Evolutionary conservation across 2,113 vertebrate genomes (phyloP).

Genomic region (Petrocephalus microphthalmus): DNA sequence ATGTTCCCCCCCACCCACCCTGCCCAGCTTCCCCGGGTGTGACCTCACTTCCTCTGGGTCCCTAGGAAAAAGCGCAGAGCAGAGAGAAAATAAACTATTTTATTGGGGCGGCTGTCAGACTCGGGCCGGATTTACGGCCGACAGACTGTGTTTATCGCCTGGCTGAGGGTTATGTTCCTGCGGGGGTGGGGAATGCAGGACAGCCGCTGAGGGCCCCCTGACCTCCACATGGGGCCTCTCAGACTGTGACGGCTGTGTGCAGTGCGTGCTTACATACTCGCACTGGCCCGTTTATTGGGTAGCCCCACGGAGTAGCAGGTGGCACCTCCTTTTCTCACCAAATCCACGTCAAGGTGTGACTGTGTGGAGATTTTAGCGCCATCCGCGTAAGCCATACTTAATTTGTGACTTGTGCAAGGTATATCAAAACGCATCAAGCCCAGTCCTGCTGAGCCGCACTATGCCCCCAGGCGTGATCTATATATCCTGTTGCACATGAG

Average conservation of each 20-base stretch:
- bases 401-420: background rate
- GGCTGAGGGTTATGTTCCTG: constrained; percentile 29
- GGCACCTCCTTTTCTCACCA: background rate
- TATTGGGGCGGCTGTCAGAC: constrained; percentile 57
- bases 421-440: background rate
- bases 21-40: constrained; percentile 40
- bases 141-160: constrained; percentile 60
- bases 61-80: constrained; percentile 46
- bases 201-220: constrained; percentile 25
- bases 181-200: constrained; percentile 15
- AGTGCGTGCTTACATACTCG: background rate
- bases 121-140: constrained; percentile 53
- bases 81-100: constrained; percentile 59
- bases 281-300: background rate
- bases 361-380: background rate
- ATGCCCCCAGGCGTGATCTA: background rate
- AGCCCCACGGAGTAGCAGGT: background rate
- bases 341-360: background rate
- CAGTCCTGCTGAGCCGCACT: background rate
- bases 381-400: background rate
- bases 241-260: background rate
- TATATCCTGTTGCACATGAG: background rate
- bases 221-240: background rate
- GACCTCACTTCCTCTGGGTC: constrained; percentile 59
- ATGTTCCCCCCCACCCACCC: constrained; percentile 5